Conservation (phyloP, 2,113 vertebrate species). For the Tichodroma muraria region DNA sequence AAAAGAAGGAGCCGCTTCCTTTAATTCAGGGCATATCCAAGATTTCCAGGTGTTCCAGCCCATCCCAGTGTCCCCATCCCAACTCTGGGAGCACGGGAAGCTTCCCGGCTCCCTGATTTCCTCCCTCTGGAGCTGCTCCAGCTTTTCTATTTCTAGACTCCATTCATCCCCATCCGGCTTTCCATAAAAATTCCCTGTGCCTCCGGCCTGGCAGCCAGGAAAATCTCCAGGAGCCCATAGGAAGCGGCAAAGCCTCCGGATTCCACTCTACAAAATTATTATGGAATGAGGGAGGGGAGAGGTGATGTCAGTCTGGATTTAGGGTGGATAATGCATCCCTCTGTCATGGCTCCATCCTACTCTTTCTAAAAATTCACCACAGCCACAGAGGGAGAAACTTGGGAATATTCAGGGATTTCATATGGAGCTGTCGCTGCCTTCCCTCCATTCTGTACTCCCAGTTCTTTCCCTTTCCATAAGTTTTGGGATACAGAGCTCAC, state of each 20-base stretch:
- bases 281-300: background rate
- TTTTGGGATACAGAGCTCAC: background rate
- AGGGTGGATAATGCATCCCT: background rate
- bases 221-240: background rate
- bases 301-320: background rate
- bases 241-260: background rate
- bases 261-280: background rate
- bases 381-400: background rate
- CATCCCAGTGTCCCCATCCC: background rate
- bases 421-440: accelerated
- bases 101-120: background rate
- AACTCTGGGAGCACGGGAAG: accelerated
- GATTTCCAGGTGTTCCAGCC: background rate
- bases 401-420: background rate
- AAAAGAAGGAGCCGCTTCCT: background rate
- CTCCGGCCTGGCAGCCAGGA: background rate
- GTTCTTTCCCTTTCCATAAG: background rate
- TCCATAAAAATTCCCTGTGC: background rate
- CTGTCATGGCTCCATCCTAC: background rate
- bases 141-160: background rate
- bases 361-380: background rate
- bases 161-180: background rate
- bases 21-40: accelerated
- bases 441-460: background rate
- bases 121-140: background rate